phyloP scores from a whole-genome alignment of 2,113 vertebrate genomes.

The Xenopus tropicalis region UCB_Xtro_10.0 CM004447.2:48803501-48804000 shows the following conservation, averaged over 20 bases:
- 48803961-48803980: conserved; percentile 21
- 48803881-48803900: conserved; percentile 10
- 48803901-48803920: conserved; percentile 17
- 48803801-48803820: conserved; percentile 36
- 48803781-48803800: conserved; percentile 24
- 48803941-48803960: conserved; percentile 19
- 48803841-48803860: conserved; percentile 27
- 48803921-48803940: conserved; percentile 36
- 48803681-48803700: not conserved
- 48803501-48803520: too few species aligned
- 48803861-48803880: conserved; percentile 16
- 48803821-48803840: conserved; percentile 16
- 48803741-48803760: not conserved
- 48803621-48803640: too few species aligned
- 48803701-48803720: not conserved
- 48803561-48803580: too few species aligned
- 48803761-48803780: conserved; percentile 28
- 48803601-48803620: too few species aligned
- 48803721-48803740: not conserved
- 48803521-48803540: too few species aligned
- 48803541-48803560: too few species aligned
- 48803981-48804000: conserved; percentile 41
- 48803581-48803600: too few species aligned
- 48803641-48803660: too few species aligned
- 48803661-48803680: not conserved